A percentile compares a stretch with the other conserved stretches of the same genome.
Conservation (phyloP, 2,113 vertebrate genomes). For the Taurulus bubalis region DNA sequence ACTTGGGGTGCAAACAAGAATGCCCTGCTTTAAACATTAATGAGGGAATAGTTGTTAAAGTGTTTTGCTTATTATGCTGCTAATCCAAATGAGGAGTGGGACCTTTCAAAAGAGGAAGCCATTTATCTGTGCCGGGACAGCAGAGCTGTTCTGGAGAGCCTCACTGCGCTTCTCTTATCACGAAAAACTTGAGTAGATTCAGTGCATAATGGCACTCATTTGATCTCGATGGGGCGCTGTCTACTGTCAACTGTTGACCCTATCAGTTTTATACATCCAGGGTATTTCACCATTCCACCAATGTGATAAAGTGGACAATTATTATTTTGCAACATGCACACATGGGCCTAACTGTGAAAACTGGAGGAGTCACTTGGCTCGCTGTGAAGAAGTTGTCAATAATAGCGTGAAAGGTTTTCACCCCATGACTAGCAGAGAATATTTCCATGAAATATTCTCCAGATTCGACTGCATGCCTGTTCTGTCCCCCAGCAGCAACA, state of each 20-base stretch:
- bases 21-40: slow-evolving; percentile 61
- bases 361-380: slow-evolving; percentile 59
- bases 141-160: slow-evolving; percentile 77
- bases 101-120: slow-evolving; percentile 80
- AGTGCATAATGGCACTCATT: slow-evolving; percentile 62
- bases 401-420: slow-evolving; percentile 68
- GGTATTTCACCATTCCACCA: slow-evolving; percentile 58
- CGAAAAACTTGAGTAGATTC: slow-evolving; percentile 64
- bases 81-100: slow-evolving; percentile 77
- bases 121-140: slow-evolving; percentile 76
- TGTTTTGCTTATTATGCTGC: slow-evolving; percentile 69
- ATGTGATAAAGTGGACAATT: slow-evolving; percentile 52
- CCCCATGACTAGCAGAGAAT: slow-evolving; percentile 55
- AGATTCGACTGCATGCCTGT: slow-evolving; percentile 60
- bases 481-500: slow-evolving; percentile 62
- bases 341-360: slow-evolving; percentile 44
- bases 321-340: slow-evolving; percentile 64
- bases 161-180: slow-evolving; percentile 78
- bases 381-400: slow-evolving; percentile 67
- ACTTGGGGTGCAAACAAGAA: slow-evolving; percentile 52
- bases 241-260: slow-evolving; percentile 67
- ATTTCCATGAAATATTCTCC: slow-evolving; percentile 76
- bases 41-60: slow-evolving; percentile 60
- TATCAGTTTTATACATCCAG: slow-evolving; percentile 52
- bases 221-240: slow-evolving; percentile 72